Percentiles rank a stretch among this genome's conserved stretches.
Evolutionary conservation across 1,140 invertebrate genomes (phyloP).

Genomic region (Nasonia giraulti): DNA sequence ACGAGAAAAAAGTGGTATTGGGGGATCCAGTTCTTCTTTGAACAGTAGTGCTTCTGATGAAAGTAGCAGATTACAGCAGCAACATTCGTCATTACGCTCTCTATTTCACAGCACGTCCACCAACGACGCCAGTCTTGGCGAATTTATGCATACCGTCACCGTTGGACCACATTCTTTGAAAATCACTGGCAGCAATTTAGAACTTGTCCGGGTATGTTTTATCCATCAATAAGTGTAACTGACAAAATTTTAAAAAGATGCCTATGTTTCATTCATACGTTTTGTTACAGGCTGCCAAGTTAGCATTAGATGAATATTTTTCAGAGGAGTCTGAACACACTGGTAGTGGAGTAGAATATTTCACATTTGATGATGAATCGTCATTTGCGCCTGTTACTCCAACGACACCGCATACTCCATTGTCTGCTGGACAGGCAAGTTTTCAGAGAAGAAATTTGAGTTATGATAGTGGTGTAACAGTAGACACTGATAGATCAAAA

Average conservation of each 20-base stretch:
- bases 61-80: constrained; percentile 72
- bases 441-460: constrained; percentile 64
- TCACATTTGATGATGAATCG: constrained; percentile 74
- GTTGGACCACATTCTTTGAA: constrained; percentile 87
- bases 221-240: constrained; percentile 27
- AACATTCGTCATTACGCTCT: constrained; percentile 67
- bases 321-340: constrained; percentile 76
- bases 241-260: constrained; percentile 30
- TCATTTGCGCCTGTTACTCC: constrained; percentile 58
- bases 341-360: constrained; percentile 72
- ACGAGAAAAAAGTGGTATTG: constrained; percentile 77
- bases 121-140: constrained; percentile 87
- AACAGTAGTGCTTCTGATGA: constrained; percentile 87
- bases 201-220: constrained; percentile 84
- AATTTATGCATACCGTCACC: constrained; percentile 90
- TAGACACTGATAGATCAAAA: constrained; percentile 64
- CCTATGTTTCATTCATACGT: constrained; percentile 26
- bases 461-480: constrained; percentile 61
- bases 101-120: constrained; percentile 87
- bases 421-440: constrained; percentile 57
- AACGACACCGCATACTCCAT: constrained; percentile 56
- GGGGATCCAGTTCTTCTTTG: constrained; percentile 79
- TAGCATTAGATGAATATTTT: constrained; percentile 90
- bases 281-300: constrained; percentile 83
- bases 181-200: constrained; percentile 88